Conservation (phyloP, 2,888 invertebrate genomes). For the Torymus auratus region DNA sequence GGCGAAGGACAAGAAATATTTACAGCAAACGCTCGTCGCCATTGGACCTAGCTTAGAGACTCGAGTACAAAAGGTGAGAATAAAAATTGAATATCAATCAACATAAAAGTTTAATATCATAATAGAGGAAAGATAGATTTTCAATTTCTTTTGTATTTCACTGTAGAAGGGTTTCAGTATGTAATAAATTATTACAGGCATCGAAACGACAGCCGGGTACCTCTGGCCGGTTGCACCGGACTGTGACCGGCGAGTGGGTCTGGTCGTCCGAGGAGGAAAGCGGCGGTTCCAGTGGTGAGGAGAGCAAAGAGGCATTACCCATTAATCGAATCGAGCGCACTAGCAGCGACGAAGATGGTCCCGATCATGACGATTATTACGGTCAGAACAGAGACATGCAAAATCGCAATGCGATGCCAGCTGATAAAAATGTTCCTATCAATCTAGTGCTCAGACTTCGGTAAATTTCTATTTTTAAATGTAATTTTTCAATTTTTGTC, state of each 20-base stretch:
- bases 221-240: conserved; percentile 87
- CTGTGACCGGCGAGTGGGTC: conserved; percentile 98
- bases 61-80: conserved; percentile 89
- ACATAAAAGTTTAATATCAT: too few relatives aligned
- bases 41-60: conserved; percentile 93
- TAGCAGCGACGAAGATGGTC: conserved; percentile 76
- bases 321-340: conserved; percentile 77
- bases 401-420: conserved; percentile 68
- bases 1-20: conserved; percentile 94
- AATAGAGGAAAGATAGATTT: too few relatives aligned
- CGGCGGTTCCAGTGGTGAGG: conserved; percentile 79
- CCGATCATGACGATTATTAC: conserved; percentile 71
- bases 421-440: conserved; percentile 79
- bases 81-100: too few relatives aligned
- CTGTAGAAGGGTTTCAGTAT: not conserved
- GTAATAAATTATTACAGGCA: conserved; percentile 75
- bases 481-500: too few relatives aligned
- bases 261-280: conserved; percentile 97
- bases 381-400: conserved; percentile 70
- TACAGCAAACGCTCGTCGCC: conserved; percentile 90
- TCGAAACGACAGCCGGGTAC: conserved; percentile 91
- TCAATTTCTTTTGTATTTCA: too few relatives aligned
- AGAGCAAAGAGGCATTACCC: conserved; percentile 75
- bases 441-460: conserved; percentile 94
- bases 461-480: conserved; percentile 73